phyloP scores from a whole-genome alignment of 2,113 vertebrate species.

The Pristiophorus japonicus region DNA sequence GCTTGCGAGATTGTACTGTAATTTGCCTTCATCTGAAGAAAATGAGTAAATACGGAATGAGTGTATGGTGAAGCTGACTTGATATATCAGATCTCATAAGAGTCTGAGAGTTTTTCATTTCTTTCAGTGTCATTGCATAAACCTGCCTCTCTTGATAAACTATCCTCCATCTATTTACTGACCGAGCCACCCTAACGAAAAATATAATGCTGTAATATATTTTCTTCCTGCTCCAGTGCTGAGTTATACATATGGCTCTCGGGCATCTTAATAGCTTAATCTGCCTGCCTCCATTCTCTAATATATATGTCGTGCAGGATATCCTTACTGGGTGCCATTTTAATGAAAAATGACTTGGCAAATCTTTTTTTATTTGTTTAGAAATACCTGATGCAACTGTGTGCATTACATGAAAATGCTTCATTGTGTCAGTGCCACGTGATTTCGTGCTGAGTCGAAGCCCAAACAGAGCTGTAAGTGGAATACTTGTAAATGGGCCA shows the following conservation, averaged over 20 bases:
- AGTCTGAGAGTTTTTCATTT: constrained; percentile 5
- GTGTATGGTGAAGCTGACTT: background rate
- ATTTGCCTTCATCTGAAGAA: background rate
- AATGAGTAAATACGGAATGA: constrained; percentile 14
- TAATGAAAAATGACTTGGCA: background rate
- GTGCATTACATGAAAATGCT: background rate
- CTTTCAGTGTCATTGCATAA: constrained; percentile 10
- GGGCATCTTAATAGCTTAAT: background rate
- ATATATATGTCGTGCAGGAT: background rate
- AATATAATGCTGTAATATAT: constrained; percentile 12
- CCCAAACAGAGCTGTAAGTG: background rate
- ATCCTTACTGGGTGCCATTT: background rate
- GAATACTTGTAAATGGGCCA: background rate
- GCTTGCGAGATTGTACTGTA: background rate
- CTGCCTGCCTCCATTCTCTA: background rate
- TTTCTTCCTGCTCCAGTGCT: background rate
- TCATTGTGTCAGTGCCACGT: background rate
- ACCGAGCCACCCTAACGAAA: background rate
- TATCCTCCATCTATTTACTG: background rate
- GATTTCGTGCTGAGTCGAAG: background rate
- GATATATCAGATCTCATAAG: background rate
- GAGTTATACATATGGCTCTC: background rate
- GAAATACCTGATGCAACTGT: background rate
- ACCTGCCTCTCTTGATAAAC: constrained; percentile 13
- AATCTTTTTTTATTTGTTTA: background rate